A percentile compares a stretch with the other conserved stretches of the same genome.
phyloP scores from a whole-genome alignment of 2,113 vertebrate genomes.

The Puffinus mauretanicus region DNA sequence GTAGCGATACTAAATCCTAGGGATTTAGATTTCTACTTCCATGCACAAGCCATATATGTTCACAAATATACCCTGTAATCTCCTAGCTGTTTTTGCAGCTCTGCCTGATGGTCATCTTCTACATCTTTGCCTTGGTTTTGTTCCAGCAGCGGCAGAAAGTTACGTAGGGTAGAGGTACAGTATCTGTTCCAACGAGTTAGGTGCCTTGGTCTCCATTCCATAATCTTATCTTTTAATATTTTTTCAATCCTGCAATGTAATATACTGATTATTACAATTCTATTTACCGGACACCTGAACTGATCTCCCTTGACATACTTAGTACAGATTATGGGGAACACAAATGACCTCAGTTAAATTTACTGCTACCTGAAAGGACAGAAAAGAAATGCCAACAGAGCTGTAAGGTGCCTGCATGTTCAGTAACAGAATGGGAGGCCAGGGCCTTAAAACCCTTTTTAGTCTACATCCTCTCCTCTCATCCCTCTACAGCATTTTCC shows the following conservation, averaged over 20 bases:
- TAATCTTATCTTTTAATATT: constrained; percentile 91
- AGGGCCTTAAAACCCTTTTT: background rate
- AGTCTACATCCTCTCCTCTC: background rate
- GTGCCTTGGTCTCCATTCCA: constrained; percentile 93
- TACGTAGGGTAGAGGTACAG: constrained; percentile 85
- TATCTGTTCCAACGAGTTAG: constrained; percentile 97
- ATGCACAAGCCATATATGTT: background rate
- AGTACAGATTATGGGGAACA: background rate
- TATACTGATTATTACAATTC: background rate
- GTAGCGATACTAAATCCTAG: accelerated
- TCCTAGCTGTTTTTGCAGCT: constrained; percentile 87
- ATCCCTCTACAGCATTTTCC: background rate
- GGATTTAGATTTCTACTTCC: background rate
- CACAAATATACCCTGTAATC: constrained; percentile 82
- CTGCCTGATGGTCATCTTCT: constrained; percentile 84
- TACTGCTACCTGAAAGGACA: background rate
- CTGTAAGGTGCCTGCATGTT: accelerated
- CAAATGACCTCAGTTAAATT: background rate
- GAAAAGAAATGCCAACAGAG: accelerated
- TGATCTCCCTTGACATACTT: background rate
- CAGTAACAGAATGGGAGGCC: background rate
- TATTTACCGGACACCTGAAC: background rate
- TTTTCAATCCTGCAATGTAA: constrained; percentile 87
- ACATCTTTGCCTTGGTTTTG: constrained; percentile 81
- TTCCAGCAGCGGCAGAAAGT: constrained; percentile 90